phyloP scores from a whole-genome alignment of 2,888 invertebrate species.

The Glyphotaelius pellucidus region DNA sequence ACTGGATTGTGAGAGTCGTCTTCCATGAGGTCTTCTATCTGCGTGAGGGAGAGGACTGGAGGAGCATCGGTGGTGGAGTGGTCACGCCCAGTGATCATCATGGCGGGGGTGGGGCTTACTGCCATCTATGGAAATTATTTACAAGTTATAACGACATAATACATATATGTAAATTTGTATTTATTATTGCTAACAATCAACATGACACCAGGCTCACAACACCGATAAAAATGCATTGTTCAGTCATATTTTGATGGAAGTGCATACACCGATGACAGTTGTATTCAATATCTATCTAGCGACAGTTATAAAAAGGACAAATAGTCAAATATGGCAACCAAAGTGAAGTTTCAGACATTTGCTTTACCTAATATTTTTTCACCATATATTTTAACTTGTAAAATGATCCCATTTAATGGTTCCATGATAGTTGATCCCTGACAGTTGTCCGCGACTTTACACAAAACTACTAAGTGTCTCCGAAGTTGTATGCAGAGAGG shows the following conservation, averaged over 20 bases:
- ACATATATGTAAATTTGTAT: background rate
- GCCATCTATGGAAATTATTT: constrained; percentile 71
- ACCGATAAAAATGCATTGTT: too few species aligned
- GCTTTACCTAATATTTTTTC: background rate
- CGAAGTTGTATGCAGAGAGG: too few species aligned
- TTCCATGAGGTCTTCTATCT: constrained; percentile 83
- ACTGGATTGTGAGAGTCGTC: constrained; percentile 81
- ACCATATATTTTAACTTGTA: too few species aligned
- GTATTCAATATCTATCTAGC: too few species aligned
- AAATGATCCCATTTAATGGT: too few species aligned
- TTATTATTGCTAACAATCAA: too few species aligned
- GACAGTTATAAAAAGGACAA: background rate
- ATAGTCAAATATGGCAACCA: background rate
- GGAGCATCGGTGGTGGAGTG: constrained; percentile 70
- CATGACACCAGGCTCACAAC: too few species aligned
- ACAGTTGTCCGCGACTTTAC: too few species aligned
- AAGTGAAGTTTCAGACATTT: background rate
- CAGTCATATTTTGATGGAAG: too few species aligned
- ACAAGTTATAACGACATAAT: background rate
- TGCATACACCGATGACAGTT: too few species aligned
- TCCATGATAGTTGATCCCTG: too few species aligned
- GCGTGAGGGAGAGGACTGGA: constrained; percentile 76
- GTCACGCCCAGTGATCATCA: constrained; percentile 68
- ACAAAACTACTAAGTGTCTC: too few species aligned
- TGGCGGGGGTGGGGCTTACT: constrained; percentile 72